Percentiles rank a stretch among this genome's conserved stretches.
phyloP scores from a whole-genome alignment of 2,113 vertebrate species.

The Rhinolophus sinicus region DNA sequence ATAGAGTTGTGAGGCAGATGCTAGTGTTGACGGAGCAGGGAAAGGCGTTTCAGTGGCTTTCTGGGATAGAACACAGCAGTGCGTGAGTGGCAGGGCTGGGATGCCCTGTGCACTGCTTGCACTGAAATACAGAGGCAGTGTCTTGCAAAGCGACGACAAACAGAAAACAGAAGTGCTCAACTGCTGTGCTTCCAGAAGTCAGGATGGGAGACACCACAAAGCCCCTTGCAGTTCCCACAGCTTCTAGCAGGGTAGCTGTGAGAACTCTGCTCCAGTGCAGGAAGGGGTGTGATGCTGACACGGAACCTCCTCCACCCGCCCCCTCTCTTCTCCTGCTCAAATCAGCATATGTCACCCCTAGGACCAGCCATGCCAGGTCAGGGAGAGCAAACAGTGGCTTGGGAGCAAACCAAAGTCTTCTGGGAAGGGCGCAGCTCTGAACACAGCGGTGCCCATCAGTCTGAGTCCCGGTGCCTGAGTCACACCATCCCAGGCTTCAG shows the following conservation, averaged over 20 bases:
- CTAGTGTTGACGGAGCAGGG: not conserved
- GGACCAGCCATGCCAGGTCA: not conserved
- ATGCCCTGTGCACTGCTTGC: not conserved
- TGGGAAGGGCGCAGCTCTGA: not conserved
- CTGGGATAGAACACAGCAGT: not conserved
- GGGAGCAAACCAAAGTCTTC: not conserved
- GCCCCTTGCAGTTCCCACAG: not conserved
- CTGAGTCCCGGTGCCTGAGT: not conserved
- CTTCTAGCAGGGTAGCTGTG: not conserved
- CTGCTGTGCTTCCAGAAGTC: not conserved
- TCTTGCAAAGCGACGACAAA: not conserved
- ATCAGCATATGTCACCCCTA: no score
- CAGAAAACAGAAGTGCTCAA: no score
- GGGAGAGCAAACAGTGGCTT: not conserved
- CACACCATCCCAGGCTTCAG: not conserved
- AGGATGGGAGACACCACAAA: not conserved
- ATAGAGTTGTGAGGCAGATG: not conserved
- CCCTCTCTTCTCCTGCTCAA: not conserved
- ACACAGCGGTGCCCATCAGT: not conserved
- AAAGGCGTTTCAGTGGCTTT: not conserved
- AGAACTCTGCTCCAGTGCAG: not conserved
- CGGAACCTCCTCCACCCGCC: not conserved
- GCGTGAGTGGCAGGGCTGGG: not conserved
- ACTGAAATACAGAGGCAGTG: not conserved
- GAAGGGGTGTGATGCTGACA: fast-evolving